phyloP scores from a whole-genome alignment of 2,888 invertebrate species.

The Melanchra persicariae region DNA sequence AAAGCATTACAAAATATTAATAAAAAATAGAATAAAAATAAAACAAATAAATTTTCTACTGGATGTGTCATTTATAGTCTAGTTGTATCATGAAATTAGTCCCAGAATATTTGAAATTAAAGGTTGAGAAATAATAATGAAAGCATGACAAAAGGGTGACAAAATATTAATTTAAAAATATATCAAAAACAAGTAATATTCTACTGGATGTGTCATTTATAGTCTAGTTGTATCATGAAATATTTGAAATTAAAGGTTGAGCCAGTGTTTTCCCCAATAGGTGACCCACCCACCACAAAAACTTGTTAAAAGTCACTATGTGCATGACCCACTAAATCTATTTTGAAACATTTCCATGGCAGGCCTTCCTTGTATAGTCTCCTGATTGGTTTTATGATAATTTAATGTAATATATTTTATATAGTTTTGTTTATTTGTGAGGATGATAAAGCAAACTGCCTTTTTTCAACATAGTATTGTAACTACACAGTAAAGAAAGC shows the following conservation, averaged over 20 bases:
- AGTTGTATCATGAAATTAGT: slow-evolving; percentile 5
- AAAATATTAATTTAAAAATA: slow-evolving; percentile 18
- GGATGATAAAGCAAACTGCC: slow-evolving; percentile 30
- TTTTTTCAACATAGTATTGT: slow-evolving; percentile 49
- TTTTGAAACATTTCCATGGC: slow-evolving; percentile 19
- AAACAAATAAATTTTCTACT: slow-evolving; percentile 35
- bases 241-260: slow-evolving; percentile 17
- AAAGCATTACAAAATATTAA: slow-evolving; percentile 40
- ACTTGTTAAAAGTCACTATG: slow-evolving; percentile 24
- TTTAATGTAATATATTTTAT: slow-evolving; percentile 10
- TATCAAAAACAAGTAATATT: slow-evolving; percentile 19
- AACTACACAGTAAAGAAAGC: slow-evolving; percentile 63
- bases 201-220: slow-evolving; percentile 31
- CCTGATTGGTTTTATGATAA: slow-evolving; percentile 11
- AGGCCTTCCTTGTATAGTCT: slow-evolving; percentile 19
- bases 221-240: slow-evolving; percentile 8
- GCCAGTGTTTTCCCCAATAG: slow-evolving; percentile 6
- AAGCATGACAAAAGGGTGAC: slow-evolving; percentile 42
- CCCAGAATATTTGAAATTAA: slow-evolving; percentile 24
- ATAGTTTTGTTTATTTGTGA: background rate
- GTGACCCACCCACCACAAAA: slow-evolving; percentile 20
- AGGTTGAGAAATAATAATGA: slow-evolving; percentile 11
- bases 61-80: slow-evolving; percentile 12
- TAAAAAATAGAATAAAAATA: slow-evolving; percentile 20
- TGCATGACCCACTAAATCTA: slow-evolving; percentile 35